Conservation (phyloP, 2,797 vertebrate genomes). For the Hemibagrus guttatus region DNA sequence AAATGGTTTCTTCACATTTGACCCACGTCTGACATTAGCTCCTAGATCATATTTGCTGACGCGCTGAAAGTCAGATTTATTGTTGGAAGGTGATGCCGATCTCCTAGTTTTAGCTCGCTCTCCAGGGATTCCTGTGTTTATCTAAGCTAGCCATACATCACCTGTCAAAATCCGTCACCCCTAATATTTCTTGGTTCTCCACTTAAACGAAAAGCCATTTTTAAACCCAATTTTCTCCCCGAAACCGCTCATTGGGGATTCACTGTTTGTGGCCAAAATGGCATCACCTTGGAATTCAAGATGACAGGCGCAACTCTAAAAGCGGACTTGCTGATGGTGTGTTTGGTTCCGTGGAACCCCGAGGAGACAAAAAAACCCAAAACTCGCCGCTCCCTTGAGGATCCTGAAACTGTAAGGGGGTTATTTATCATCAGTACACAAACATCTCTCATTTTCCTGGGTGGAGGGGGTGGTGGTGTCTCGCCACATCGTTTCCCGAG, state of each 20-base stretch:
- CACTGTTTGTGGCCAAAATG: constrained; percentile 46
- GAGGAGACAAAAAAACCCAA: constrained; percentile 46
- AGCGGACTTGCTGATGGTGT: constrained; percentile 50
- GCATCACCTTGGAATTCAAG: constrained; percentile 40
- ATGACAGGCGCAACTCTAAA: constrained; percentile 49
- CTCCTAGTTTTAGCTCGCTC: constrained; percentile 45
- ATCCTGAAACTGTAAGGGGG: constrained; percentile 41
- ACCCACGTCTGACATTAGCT: constrained; percentile 16
- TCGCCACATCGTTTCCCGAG: constrained; percentile 34
- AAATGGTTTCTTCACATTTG: constrained; percentile 21
- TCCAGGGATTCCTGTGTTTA: constrained; percentile 45
- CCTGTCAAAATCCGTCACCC: constrained; percentile 45
- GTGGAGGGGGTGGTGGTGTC: constrained; percentile 17
- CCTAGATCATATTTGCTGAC: constrained; percentile 43
- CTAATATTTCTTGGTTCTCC: constrained; percentile 45
- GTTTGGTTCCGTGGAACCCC: constrained; percentile 38
- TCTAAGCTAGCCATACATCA: constrained; percentile 54
- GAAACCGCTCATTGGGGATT: constrained; percentile 54
- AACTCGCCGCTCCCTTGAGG: constrained; percentile 33
- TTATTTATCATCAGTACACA: constrained; percentile 64
- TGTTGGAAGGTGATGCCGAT: constrained; percentile 45
- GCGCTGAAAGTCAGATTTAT: constrained; percentile 53
- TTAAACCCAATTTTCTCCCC: constrained; percentile 43
- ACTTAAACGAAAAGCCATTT: constrained; percentile 51
- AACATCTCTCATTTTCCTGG: constrained; percentile 53